Percentiles rank a stretch among this genome's conserved stretches.
Conservation (phyloP, 2,797 vertebrate species). For the Sebastes oblongus region DNA sequence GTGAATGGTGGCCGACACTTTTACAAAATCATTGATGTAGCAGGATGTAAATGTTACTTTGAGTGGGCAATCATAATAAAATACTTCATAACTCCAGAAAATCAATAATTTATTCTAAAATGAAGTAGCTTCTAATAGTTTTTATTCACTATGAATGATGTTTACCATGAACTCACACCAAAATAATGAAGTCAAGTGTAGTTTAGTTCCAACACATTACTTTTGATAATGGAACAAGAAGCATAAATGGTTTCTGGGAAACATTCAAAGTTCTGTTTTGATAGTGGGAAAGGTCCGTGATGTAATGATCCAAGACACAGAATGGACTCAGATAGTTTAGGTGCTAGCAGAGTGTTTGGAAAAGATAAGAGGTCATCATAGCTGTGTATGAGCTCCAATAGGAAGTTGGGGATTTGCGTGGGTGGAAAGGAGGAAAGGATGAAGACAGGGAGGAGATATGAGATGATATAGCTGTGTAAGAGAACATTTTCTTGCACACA, state of each 20-base stretch:
- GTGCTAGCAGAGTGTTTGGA: neutral
- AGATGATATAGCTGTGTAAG: neutral
- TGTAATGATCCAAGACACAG: neutral
- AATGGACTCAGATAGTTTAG: neutral
- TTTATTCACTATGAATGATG: neutral
- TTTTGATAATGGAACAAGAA: neutral
- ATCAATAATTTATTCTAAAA: neutral
- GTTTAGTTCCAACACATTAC: neutral
- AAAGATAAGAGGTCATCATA: conserved; percentile 19
- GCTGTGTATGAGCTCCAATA: neutral
- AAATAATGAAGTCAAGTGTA: neutral
- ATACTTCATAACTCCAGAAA: too few species aligned
- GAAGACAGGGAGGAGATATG: conserved; percentile 6
- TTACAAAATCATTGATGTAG: neutral
- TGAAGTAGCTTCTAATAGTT: neutral
- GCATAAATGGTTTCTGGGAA: neutral
- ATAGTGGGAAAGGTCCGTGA: neutral
- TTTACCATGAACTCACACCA: neutral
- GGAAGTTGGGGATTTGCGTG: conserved; percentile 13
- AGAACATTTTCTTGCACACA: neutral
- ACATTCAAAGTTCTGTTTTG: neutral
- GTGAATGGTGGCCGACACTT: neutral
- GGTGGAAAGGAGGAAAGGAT: conserved; percentile 12
- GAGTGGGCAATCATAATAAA: neutral
- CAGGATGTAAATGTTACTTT: neutral